These are phyloP conservation scores for Agonum fuliginosum DNA, from an alignment of 2,888 invertebrate species.

Conservation along the genomic window DNA sequence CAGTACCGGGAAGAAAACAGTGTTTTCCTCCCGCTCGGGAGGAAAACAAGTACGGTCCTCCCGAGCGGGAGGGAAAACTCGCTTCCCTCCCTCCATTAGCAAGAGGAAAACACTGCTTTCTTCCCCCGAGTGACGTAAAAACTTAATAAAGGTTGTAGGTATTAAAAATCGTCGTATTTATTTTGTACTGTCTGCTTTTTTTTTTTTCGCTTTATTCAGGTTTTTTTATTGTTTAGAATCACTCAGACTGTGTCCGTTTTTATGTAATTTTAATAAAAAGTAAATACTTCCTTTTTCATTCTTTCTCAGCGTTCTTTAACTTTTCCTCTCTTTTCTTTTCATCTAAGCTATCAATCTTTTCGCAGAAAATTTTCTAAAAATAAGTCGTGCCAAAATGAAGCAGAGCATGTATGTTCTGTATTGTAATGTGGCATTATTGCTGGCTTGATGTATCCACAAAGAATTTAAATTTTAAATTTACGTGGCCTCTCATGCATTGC, in stretches of 20 bases:
- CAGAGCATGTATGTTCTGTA: slow-evolving; percentile 18
- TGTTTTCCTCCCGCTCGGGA: no score
- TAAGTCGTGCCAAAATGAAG: slow-evolving; percentile 11
- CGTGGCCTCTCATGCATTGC: slow-evolving; percentile 1
- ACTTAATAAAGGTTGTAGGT: slow-evolving; percentile 7
- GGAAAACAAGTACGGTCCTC: no score
- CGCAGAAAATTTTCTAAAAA: neutral
- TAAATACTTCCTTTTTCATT: no score
- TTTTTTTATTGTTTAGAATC: no score
- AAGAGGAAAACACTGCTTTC: no score
- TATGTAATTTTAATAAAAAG: neutral
- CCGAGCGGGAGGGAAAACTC: neutral
- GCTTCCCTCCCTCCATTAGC: no score
- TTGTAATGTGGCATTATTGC: slow-evolving; percentile 34
- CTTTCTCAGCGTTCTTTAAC: neutral
- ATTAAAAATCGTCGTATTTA: slow-evolving; percentile 11
- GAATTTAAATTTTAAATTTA: slow-evolving; percentile 39
- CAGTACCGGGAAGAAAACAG: no score
- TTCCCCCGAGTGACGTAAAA: neutral
- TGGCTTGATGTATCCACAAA: slow-evolving; percentile 23
- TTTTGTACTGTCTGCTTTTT: slow-evolving; percentile 10
- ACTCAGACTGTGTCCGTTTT: no score
- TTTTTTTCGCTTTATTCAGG: neutral
- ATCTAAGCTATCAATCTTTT: slow-evolving; percentile 26
- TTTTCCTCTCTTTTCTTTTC: no score